Base-by-base conservation (phyloP, 1,140 invertebrate species). In the Apis cerana region DNA sequence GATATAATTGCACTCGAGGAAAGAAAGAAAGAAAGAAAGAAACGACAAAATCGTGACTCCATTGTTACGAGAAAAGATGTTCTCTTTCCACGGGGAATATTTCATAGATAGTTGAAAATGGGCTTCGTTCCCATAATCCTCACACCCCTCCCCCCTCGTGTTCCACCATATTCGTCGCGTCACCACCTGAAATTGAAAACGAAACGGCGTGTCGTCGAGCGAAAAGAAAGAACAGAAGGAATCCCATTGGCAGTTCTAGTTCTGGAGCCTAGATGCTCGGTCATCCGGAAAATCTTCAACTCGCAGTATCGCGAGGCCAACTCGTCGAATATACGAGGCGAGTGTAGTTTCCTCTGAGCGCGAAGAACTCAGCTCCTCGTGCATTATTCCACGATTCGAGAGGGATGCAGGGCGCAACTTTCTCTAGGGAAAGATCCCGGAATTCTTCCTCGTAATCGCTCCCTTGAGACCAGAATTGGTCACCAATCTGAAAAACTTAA, bases 161-260 rank as follows among this genome's bases (percentile, higher is more conserved):
- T 56, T 65, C 61, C 52, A 19, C 52, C 61, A 68, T 74, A 80
- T 83, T 77, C 56, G 69, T 33, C n/a, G 50, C 52, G 59, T 8
- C 82, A 61, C 56, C 27, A 48, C 33, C 78, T 84, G 79, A 84
- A 84, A 84, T 84, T 81, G 83, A 81, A 84, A 82, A 84, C 72
- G 83, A 68, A 80, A 77, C 82, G 76, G 76, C 70, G 64, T 69
- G 77, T 69, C 77, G 77, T 62, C 70, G 77, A 80, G 52, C 27
- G 82, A 75, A 74, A 58, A 69, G 80, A 75, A 80, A 71, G 70
- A 64, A 80, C 17, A 10, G 21, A 58, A 19, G 27, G 65, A 84
- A 74, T 68, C 69, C 71, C 71, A 75, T 75, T 75, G 79, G 71
- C 71, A 58, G 65, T 76, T 81, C 77, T 43, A 43, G n/a, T 64